A percentile compares a stretch with the other conserved stretches of the same genome.
Evolutionary conservation across 2,888 invertebrate species (phyloP).

Genomic region (Epinotia ramella): DNA sequence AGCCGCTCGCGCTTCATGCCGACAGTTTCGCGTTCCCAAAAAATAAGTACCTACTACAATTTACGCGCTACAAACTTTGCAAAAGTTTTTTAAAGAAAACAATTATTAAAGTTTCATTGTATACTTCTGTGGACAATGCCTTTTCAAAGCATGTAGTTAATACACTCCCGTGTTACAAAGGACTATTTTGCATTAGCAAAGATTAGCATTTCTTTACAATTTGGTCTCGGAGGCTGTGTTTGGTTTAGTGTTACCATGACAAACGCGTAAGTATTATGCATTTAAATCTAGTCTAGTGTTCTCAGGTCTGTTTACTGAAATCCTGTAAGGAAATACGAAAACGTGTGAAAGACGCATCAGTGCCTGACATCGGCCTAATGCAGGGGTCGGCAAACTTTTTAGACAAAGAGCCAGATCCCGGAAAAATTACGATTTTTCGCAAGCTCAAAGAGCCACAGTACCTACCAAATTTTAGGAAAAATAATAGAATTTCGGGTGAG

Average conservation of each 20-base stretch:
- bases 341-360: no score
- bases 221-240: constrained; percentile 54
- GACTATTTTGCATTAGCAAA: constrained; percentile 46
- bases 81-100: constrained; percentile 46
- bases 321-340: not conserved
- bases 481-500: no score
- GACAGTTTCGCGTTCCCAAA: constrained; percentile 49
- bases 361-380: no score
- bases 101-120: constrained; percentile 51
- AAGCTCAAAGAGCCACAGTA: no score
- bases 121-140: constrained; percentile 46
- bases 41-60: constrained; percentile 43
- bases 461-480: no score
- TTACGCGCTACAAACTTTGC: constrained; percentile 57
- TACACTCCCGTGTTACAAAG: constrained; percentile 8
- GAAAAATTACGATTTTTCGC: no score
- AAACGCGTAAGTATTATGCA: constrained; percentile 62
- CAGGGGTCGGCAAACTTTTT: no score
- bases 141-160: constrained; percentile 33
- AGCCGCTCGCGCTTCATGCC: constrained; percentile 58
- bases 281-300: constrained; percentile 52
- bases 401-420: no score
- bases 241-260: constrained; percentile 59
- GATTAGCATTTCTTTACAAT: constrained; percentile 56
- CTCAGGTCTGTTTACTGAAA: not conserved